phyloP scores from a whole-genome alignment of 2,888 invertebrate genomes.

The Ashinkailepas kermadecensis region DNA sequence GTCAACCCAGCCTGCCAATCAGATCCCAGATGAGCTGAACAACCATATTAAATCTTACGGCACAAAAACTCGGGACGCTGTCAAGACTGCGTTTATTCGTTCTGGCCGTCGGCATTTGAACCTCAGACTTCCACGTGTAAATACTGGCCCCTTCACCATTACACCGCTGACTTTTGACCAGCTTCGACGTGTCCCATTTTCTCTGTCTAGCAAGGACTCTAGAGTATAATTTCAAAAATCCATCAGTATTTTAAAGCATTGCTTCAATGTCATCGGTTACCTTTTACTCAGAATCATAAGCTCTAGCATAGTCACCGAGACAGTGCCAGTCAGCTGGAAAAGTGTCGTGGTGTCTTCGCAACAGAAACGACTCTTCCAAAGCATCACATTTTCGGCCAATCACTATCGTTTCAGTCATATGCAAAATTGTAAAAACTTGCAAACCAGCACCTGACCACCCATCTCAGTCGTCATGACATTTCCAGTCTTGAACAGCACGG shows the following conservation, averaged over 20 bases:
- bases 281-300: not conserved
- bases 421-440: not conserved
- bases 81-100: too few relatives aligned
- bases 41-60: too few relatives aligned
- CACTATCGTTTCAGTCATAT: not conserved
- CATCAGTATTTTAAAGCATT: not conserved
- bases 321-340: not conserved
- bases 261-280: not conserved
- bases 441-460: not conserved
- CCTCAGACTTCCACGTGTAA: too few relatives aligned
- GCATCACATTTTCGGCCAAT: not conserved
- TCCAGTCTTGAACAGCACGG: not conserved
- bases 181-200: not conserved
- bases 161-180: not conserved
- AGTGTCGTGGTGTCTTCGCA: not conserved
- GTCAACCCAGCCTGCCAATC: too few relatives aligned
- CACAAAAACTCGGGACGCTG: too few relatives aligned
- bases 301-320: not conserved
- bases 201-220: not conserved
- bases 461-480: not conserved
- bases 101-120: too few relatives aligned
- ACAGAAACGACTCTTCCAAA: not conserved
- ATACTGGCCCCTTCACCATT: not conserved
- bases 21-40: too few relatives aligned
- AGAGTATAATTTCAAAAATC: not conserved